Evolutionary conservation across 2,888 invertebrate genomes (phyloP).

Genomic region (Spilosoma lubricipeda): DNA sequence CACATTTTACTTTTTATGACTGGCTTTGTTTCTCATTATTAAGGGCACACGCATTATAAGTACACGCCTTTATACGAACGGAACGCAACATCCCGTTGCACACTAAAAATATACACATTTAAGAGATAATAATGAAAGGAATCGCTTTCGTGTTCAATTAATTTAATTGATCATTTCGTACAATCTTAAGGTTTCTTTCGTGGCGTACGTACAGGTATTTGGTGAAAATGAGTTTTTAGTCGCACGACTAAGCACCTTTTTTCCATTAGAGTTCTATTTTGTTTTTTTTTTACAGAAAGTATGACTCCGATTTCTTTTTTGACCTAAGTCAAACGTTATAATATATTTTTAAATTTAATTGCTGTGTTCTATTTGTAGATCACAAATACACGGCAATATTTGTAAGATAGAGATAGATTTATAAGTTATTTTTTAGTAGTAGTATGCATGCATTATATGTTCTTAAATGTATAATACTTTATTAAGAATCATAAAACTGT

Average conservation of each 20-base stretch:
- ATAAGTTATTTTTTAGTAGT: too few relatives aligned
- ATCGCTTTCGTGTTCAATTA: slow-evolving; percentile 35
- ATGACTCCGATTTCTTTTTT: background rate
- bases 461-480: background rate
- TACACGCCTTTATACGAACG: slow-evolving; percentile 47
- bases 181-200: slow-evolving; percentile 27
- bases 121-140: slow-evolving; percentile 33
- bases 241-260: slow-evolving; percentile 20
- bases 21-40: slow-evolving; percentile 38
- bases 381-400: background rate
- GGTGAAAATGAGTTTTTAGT: slow-evolving; percentile 30
- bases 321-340: background rate
- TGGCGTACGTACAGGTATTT: slow-evolving; percentile 21
- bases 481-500: background rate
- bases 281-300: slow-evolving; percentile 5
- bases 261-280: background rate
- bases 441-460: background rate
- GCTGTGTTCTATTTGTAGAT: background rate
- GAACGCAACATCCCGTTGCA: slow-evolving; percentile 31
- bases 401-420: too few relatives aligned
- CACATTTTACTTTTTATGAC: slow-evolving; percentile 40
- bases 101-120: slow-evolving; percentile 25
- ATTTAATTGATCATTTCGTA: slow-evolving; percentile 33
- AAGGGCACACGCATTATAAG: slow-evolving; percentile 38
- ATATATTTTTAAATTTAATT: background rate